These are phyloP conservation scores for Nerophis lumbriciformis DNA, from an alignment of 2,113 vertebrate species.

Conservation along the genomic window DNA sequence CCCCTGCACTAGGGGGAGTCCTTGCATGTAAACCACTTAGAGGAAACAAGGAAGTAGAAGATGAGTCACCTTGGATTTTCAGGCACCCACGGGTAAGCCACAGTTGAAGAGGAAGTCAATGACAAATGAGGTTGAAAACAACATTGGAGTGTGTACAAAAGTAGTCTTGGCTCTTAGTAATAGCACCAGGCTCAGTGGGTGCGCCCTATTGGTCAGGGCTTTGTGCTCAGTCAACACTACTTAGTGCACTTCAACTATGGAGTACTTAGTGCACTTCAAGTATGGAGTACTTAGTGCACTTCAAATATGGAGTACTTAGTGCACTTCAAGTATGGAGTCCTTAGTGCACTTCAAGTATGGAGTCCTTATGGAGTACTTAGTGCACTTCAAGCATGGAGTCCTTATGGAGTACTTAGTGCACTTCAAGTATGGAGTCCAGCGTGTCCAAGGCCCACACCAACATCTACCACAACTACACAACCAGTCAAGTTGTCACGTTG, in stretches of 20 bases:
- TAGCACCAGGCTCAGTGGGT: slow-evolving; percentile 41
- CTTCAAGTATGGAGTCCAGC: slow-evolving; percentile 19
- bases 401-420: too few relatives aligned
- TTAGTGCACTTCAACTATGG: too few relatives aligned
- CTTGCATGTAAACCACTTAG: slow-evolving; percentile 6
- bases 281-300: too few relatives aligned
- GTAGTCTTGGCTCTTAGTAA: slow-evolving; percentile 25
- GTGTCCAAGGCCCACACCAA: slow-evolving; percentile 6
- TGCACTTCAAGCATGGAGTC: too few relatives aligned
- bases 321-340: slow-evolving; percentile 1
- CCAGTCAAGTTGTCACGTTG: neutral
- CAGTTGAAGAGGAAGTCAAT: slow-evolving; percentile 30
- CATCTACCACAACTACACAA: slow-evolving; percentile 8
- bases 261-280: too few relatives aligned
- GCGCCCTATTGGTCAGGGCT: slow-evolving; percentile 13
- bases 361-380: too few relatives aligned
- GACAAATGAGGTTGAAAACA: neutral
- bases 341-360: too few relatives aligned
- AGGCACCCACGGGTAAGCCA: too few relatives aligned
- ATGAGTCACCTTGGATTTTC: slow-evolving; percentile 14
- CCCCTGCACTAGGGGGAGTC: slow-evolving; percentile 21
- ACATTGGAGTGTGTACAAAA: too few relatives aligned
- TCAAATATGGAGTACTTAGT: too few relatives aligned
- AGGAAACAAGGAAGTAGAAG: slow-evolving; percentile 9
- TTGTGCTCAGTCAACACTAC: slow-evolving; percentile 7